These are phyloP conservation scores for Pristionchus pacificus DNA, from an alignment of 1,140 invertebrate species.

Conservation along the genomic window DNA sequence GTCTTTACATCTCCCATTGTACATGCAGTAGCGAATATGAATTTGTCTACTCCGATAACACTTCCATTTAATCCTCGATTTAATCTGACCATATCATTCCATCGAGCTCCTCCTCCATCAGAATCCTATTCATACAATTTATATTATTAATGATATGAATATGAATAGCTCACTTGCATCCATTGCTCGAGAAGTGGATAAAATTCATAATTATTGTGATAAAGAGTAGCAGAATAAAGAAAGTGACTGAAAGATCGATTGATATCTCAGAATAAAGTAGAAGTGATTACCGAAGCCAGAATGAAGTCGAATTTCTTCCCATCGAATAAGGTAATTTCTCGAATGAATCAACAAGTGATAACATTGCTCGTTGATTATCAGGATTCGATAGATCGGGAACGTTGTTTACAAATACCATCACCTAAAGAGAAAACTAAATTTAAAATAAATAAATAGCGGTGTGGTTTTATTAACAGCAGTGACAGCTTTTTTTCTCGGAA, in stretches of 20 bases:
- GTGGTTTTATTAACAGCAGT: too few relatives aligned
- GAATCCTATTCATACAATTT: conserved; percentile 23
- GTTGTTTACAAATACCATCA: conserved; percentile 34
- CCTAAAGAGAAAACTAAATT: too few relatives aligned
- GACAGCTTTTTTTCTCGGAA: too few relatives aligned
- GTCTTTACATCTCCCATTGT: conserved; percentile 26
- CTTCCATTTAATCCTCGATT: conserved; percentile 20
- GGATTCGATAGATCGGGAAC: conserved; percentile 29
- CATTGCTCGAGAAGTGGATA: conserved; percentile 29
- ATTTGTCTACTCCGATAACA: conserved; percentile 34
- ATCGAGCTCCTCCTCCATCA: conserved; percentile 28
- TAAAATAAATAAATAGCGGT: too few relatives aligned
- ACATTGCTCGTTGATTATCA: conserved; percentile 28
- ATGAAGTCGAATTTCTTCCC: conserved; percentile 38
- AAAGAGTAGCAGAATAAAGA: conserved; percentile 27
- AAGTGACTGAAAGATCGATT: conserved; percentile 1
- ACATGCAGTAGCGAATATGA: conserved; percentile 38
- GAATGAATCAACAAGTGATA: conserved; percentile 33
- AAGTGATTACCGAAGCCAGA: conserved; percentile 28
- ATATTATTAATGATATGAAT: conserved; percentile 10
- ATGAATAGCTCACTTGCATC: conserved; percentile 7
- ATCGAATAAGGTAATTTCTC: conserved; percentile 37
- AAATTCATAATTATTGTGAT: conserved; percentile 30
- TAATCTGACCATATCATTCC: conserved; percentile 38
- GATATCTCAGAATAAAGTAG: neutral